Conservation (phyloP, 2,797 vertebrate genomes). For the Selene dorsalis region DNA sequence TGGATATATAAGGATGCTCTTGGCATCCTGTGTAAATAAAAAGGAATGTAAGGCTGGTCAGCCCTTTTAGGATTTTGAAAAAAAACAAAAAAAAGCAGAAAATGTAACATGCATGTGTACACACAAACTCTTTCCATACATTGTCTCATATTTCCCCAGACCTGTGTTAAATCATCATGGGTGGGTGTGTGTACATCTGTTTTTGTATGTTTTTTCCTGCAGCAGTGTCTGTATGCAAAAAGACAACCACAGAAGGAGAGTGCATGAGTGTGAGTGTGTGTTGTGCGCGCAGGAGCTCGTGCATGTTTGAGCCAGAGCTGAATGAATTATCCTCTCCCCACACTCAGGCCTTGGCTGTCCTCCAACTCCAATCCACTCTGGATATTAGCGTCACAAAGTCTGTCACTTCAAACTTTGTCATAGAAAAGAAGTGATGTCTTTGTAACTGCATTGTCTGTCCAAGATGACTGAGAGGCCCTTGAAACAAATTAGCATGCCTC, state of each 20-base stretch:
- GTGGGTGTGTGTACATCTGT: slow-evolving; percentile 13
- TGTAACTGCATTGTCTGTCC: slow-evolving; percentile 38
- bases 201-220: slow-evolving; percentile 30
- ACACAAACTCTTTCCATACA: slow-evolving; percentile 31
- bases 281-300: slow-evolving; percentile 19
- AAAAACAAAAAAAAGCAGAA: slow-evolving; percentile 9
- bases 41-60: slow-evolving; percentile 41
- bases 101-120: slow-evolving; percentile 35
- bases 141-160: slow-evolving; percentile 11
- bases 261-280: not conserved
- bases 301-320: slow-evolving; percentile 40
- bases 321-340: slow-evolving; percentile 61
- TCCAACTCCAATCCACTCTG: slow-evolving; percentile 62
- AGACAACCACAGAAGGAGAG: slow-evolving; percentile 40
- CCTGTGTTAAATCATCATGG: not conserved
- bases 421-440: slow-evolving; percentile 35
- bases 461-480: slow-evolving; percentile 53
- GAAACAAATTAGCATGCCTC: slow-evolving; percentile 54
- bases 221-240: slow-evolving; percentile 42
- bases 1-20: slow-evolving; percentile 55
- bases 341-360: slow-evolving; percentile 62
- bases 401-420: slow-evolving; percentile 64
- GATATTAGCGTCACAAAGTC: slow-evolving; percentile 62
- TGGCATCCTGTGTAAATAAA: slow-evolving; percentile 44
- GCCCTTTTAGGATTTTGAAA: slow-evolving; percentile 25